These are phyloP conservation scores for Patella caerulea DNA, from an alignment of 2,888 invertebrate species.

Conservation along the genomic window DNA sequence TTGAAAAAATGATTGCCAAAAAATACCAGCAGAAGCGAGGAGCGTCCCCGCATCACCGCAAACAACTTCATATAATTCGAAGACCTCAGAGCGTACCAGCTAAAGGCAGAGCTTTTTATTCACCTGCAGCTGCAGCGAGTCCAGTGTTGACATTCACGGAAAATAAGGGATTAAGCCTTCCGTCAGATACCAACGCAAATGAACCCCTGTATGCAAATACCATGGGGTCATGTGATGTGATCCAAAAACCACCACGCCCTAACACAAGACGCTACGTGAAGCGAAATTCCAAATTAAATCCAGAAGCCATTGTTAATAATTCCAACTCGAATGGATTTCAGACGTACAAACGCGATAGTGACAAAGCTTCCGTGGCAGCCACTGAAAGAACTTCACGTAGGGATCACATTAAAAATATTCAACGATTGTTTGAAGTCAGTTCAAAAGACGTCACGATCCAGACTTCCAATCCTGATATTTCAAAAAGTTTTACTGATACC, in stretches of 20 bases:
- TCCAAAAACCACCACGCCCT: neutral
- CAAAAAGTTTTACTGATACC: neutral
- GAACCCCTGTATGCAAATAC: neutral
- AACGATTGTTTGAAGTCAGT: constrained; percentile 1
- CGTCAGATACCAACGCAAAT: neutral
- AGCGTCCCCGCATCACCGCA: neutral
- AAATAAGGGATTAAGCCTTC: neutral
- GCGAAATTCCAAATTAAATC: constrained; percentile 2
- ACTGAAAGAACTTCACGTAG: neutral
- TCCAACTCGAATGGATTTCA: neutral
- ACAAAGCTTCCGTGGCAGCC: neutral
- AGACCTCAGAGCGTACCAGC: neutral
- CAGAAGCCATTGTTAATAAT: neutral
- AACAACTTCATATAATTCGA: constrained; percentile 3
- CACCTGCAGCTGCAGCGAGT: neutral
- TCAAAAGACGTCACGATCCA: neutral
- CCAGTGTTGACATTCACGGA: neutral
- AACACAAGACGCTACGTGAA: neutral
- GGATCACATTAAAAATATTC: constrained; percentile 3
- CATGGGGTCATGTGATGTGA: neutral
- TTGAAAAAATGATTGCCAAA: constrained; percentile 1
- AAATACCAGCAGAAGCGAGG: constrained; percentile 1
- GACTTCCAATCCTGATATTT: neutral
- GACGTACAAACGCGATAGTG: neutral
- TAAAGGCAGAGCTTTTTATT: neutral